phyloP scores from a whole-genome alignment of 2,888 invertebrate genomes.

The Leptogaster cylindrica region DNA sequence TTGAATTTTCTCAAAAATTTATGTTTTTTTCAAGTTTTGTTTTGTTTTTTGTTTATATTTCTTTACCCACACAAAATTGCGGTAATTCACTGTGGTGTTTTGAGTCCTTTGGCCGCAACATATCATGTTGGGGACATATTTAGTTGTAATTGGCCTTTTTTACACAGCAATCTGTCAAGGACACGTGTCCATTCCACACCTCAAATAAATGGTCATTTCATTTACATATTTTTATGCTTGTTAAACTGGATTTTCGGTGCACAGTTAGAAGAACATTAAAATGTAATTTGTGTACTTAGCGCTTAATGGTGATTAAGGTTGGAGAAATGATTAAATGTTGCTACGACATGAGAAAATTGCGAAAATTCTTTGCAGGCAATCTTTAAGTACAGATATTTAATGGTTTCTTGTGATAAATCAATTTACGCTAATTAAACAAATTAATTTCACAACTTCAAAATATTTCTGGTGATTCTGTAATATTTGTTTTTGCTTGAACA shows the following conservation, averaged over 20 bases:
- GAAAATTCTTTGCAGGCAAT: no score
- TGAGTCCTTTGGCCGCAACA: background rate
- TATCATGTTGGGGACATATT: background rate
- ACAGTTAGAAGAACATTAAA: background rate
- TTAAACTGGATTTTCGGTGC: background rate
- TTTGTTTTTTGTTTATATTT: background rate
- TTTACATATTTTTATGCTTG: background rate
- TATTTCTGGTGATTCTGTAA: no score
- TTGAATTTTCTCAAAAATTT: background rate
- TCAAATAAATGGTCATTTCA: background rate
- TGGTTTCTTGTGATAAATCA: no score
- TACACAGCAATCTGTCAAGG: background rate
- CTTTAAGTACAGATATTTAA: no score
- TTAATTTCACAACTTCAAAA: no score
- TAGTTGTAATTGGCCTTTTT: conserved; percentile 1
- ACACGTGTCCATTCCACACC: background rate
- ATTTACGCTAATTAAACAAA: no score
- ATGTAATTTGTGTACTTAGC: no score
- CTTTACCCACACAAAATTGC: background rate
- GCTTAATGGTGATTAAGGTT: no score
- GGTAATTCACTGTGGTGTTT: background rate
- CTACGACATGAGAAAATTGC: no score
- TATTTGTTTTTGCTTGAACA: no score
- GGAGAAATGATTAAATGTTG: no score
- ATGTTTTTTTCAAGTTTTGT: background rate